Evolutionary conservation across 2,888 invertebrate species (phyloP).

Genomic region (Euspilapteryx auroguttella): DNA sequence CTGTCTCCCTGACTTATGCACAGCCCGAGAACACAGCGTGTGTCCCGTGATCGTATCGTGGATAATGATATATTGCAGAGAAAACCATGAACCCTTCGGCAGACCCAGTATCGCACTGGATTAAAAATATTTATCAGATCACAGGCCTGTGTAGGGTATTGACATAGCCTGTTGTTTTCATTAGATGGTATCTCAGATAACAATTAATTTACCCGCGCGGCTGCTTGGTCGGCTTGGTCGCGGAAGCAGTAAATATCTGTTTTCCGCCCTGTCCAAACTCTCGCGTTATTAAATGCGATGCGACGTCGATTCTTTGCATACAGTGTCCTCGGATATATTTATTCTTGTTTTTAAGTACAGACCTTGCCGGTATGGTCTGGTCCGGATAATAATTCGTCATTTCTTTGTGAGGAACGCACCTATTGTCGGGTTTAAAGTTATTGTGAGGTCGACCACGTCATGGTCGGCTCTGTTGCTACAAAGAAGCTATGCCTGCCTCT

Average conservation of each 20-base stretch:
- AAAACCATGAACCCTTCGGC: too few relatives aligned
- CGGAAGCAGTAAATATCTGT: constrained; percentile 27
- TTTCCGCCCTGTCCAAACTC: constrained; percentile 21
- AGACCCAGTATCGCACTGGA: too few relatives aligned
- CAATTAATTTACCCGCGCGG: not conserved
- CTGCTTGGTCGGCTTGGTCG: constrained; percentile 15
- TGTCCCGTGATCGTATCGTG: too few relatives aligned
- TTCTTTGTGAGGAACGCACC: constrained; percentile 22
- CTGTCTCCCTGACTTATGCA: constrained; percentile 11
- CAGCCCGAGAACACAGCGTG: not conserved
- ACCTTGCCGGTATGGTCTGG: constrained; percentile 9
- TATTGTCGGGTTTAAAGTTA: constrained; percentile 23
- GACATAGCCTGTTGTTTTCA: too few relatives aligned
- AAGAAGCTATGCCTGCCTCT: not conserved
- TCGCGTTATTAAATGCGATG: constrained; percentile 15
- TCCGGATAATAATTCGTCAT: constrained; percentile 20
- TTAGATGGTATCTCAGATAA: not conserved
- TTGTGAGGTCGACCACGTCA: constrained; percentile 20
- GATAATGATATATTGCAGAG: too few relatives aligned
- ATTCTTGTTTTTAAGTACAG: constrained; percentile 14
- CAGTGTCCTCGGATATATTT: constrained; percentile 15
- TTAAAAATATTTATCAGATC: too few relatives aligned
- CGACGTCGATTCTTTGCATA: constrained; percentile 13
- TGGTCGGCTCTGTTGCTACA: constrained; percentile 11
- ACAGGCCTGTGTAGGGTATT: too few relatives aligned